Conservation (phyloP, 2,113 vertebrate genomes). For the Lucifuga dentata region DNA sequence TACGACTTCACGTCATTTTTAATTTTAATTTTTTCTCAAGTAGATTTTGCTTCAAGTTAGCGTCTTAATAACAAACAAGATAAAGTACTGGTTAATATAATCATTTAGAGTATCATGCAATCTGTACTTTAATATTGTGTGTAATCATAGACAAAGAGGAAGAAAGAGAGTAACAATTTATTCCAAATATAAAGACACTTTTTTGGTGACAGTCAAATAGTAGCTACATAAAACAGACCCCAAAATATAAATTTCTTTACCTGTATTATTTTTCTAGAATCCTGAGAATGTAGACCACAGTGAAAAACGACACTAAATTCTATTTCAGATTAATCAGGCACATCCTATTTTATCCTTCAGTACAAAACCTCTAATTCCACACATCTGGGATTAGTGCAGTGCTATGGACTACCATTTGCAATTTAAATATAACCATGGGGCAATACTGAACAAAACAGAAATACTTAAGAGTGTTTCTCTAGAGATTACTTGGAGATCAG, state of each 20-base stretch:
- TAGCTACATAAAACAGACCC: conserved; percentile 35
- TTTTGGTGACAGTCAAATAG: conserved; percentile 46
- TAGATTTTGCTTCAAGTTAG: no score
- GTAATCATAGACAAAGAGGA: not conserved
- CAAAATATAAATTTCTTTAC: not conserved
- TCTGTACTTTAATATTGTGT: not conserved
- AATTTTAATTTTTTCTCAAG: no score
- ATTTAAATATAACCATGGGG: not conserved
- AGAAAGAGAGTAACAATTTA: conserved; percentile 38
- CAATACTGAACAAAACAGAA: not conserved
- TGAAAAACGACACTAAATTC: conserved; percentile 9
- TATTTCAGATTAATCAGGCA: not conserved
- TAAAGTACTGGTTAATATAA: no score
- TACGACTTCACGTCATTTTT: no score
- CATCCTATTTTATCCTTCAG: conserved; percentile 9
- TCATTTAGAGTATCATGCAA: no score
- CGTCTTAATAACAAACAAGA: no score
- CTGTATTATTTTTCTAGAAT: conserved; percentile 6
- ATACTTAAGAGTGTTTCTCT: not conserved
- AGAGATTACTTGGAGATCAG: not conserved
- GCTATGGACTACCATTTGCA: conserved; percentile 3
- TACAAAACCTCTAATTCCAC: conserved; percentile 7
- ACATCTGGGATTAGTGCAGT: conserved; percentile 11
- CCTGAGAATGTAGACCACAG: conserved; percentile 19
- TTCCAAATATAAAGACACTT: conserved; percentile 62